Percentiles rank a stretch among this genome's conserved stretches.
These are phyloP conservation scores for Cervus canadensis DNA, from an alignment of 2,113 vertebrate genomes.

Conservation along the genomic window DNA sequence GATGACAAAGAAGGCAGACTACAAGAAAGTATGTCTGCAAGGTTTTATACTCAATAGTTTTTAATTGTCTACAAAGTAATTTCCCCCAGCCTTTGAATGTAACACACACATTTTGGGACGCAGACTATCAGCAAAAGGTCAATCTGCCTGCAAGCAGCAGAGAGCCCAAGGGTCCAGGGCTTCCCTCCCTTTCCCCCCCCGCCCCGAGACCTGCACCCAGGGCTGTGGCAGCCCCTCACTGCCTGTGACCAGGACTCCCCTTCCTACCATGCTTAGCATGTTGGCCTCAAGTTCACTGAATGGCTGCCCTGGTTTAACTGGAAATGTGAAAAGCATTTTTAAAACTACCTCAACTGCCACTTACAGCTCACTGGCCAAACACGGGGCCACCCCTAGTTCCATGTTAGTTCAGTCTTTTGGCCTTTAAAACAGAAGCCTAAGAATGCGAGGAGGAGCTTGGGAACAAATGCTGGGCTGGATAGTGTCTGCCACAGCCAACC, in stretches of 20 bases:
- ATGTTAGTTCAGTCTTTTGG: not conserved
- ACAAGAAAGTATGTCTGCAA: not conserved
- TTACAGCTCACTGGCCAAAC: not conserved
- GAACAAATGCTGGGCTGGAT: not conserved
- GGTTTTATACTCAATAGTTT: not conserved
- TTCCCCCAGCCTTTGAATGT: not conserved
- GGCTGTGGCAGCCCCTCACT: not conserved
- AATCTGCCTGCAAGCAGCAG: not conserved
- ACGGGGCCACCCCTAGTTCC: not conserved
- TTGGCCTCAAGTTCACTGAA: not conserved
- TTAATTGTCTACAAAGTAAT: not conserved
- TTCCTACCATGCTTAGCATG: not conserved
- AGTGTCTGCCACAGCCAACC: not conserved
- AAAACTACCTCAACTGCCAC: not conserved
- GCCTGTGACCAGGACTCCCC: not conserved
- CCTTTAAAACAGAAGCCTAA: not conserved
- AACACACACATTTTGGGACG: not conserved
- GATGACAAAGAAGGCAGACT: not conserved
- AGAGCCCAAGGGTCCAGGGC: not conserved
- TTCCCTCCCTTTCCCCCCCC: rapidly evolving
- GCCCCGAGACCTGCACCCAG: not conserved
- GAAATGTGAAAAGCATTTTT: not conserved
- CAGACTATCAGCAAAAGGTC: not conserved
- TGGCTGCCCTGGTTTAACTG: not conserved
- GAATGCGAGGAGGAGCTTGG: not conserved